Conservation (phyloP, 2,888 invertebrate species). For the Synergus laeviventris region DNA sequence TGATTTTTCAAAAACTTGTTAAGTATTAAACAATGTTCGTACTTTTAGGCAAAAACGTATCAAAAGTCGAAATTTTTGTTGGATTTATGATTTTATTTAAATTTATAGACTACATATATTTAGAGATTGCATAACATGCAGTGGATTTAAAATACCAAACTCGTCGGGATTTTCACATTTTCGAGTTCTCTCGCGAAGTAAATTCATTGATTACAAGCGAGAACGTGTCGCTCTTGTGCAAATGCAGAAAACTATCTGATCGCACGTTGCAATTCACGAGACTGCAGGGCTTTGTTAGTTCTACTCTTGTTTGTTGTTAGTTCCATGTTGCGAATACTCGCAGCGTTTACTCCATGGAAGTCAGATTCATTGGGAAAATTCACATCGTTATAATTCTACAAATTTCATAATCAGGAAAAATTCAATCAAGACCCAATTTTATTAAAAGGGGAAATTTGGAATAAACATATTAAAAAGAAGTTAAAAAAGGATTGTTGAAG, state of each 20-base stretch:
- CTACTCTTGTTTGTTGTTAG: slow-evolving; percentile 27
- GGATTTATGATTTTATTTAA: not conserved
- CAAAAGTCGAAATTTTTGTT: not conserved
- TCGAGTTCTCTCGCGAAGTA: slow-evolving; percentile 12
- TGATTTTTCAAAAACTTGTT: not conserved
- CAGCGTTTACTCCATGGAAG: not conserved
- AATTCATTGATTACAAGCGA: slow-evolving; percentile 24
- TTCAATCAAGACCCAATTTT: not conserved
- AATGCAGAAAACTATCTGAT: slow-evolving; percentile 30
- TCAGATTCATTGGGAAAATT: slow-evolving; percentile 11
- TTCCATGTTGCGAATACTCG: slow-evolving; percentile 27
- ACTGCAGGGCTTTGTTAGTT: slow-evolving; percentile 29
- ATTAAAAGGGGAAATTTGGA: too few species aligned
- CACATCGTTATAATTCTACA: not conserved
- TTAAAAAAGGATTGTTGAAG: too few species aligned
- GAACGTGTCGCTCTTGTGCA: slow-evolving; percentile 8
- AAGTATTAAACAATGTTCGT: too few species aligned
- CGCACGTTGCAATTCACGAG: slow-evolving; percentile 32
- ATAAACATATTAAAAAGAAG: too few species aligned
- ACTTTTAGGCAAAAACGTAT: too few species aligned
- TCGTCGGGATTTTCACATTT: not conserved
- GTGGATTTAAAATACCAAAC: not conserved
- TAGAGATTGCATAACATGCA: too few species aligned
- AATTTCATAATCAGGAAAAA: not conserved
- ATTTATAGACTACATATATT: not conserved